Evolutionary conservation across 2,113 vertebrate species (phyloP), one percentile per base, ranked within the genome.

Genomic region (Cervus canadensis): DNA sequence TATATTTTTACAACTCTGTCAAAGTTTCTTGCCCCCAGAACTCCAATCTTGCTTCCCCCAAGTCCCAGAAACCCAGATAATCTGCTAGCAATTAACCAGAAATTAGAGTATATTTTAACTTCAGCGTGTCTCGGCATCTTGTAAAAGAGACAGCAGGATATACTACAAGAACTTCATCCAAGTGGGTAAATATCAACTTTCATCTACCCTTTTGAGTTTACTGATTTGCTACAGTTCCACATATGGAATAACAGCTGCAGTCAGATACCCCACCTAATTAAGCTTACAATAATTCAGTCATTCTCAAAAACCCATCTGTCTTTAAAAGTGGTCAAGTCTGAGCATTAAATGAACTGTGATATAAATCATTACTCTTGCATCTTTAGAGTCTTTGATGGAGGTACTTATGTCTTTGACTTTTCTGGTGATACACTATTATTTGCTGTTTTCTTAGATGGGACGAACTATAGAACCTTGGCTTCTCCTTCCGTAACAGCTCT

Each of bases 221-320:
- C 21, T 87, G 59, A 91, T 88, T 92, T 97, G 56, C 33, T 74
- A 28, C 36, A 79, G 8, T 45, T 88, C 52, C 59, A 96, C 76
- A 91, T 88, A 96, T 98, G 95, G 89, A 93, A 74, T 7, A 45
- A 33, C 94, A 98, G 89, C n/a, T 96, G 71, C 23, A 89, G 54
- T 52, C 45, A 91, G 82, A 97, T 87, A 94, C 2, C 15, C 14
- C 25, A 79, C 52, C 57, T 96, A 97, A 84, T 95, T 85, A 95
- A 88, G 23, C 54, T 91, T 84, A 50, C 17, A 76, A 64, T 88
- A 95, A 93, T 88, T 91, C 8, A 92, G 21, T 78, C 48, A 40
- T 97, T 95, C 67, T 91, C 60, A 82, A n/a, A 81, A 19, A 54
- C 7, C 52, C 94, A 91, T 95, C 82, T 95, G 83, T 96, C 64